Evolutionary conservation across 2,113 vertebrate genomes (phyloP), one percentile per base, ranked within the genome.

Genomic region (Corydoras sp.): DNA sequence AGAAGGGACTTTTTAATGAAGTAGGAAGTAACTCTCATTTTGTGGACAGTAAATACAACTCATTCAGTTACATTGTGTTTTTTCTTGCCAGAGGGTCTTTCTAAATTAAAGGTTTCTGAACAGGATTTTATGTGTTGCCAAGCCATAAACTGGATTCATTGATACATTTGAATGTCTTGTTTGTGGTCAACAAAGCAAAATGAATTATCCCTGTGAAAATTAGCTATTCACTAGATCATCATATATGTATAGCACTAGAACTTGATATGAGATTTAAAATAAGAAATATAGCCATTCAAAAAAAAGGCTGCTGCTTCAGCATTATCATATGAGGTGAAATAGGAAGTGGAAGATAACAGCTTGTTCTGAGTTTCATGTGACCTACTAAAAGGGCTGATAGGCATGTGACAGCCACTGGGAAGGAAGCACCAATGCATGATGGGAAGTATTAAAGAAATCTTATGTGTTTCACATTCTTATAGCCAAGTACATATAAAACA

Each of bases 361-460:
- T 71, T 9, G 51, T 56, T 71, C 70, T 24, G 56, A 48, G 49
- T 54, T 75, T 72, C 73, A 75, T 75, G 69, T 72, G 77, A 78
- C 32, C 63, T n/a, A 71, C 31, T 68, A 55, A 76, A 54, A 43
- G 7, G 50, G 29, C 59, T 70, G 15, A 53, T 60, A 24, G 49
- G 13, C 50, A 68, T 48, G 71, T 71, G 75, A 71, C 65, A 43
- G 56, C 48, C 56, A 72, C 51, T 49, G 50, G 59, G 58, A 64
- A 72, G 49, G 61, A 65, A 77, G 59, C 58, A 63, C 43, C 29
- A 48, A 2, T 31, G 69, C 69, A 75, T 58, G 65, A 30, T 58
- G 72, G 68, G 59, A 79, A 66, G 29, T 7, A 64, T 31, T 74
- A 61, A 76, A 64, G 54, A 75, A 65, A 31, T 68, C 60, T 72